These are phyloP conservation scores for Eulemur mongoz DNA, from an alignment of 2,797 vertebrate species.

Conservation along the genomic window DNA sequence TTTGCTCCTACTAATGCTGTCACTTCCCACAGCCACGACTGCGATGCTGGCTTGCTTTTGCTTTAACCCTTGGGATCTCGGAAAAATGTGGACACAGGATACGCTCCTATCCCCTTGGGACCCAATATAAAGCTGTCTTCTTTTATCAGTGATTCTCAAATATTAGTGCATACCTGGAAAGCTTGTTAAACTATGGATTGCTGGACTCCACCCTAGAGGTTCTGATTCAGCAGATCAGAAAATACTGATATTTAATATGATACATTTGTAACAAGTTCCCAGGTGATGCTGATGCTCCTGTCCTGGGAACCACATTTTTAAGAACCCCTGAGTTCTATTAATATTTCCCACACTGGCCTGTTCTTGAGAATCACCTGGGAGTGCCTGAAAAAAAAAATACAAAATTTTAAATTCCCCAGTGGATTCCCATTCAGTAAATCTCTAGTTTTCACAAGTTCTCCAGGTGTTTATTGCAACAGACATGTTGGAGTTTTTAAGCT, in stretches of 20 bases:
- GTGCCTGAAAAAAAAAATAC: background rate
- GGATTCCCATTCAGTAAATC: background rate
- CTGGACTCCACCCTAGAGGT: background rate
- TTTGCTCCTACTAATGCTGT: background rate
- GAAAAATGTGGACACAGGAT: rapidly evolving
- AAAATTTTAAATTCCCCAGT: background rate
- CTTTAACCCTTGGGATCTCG: background rate
- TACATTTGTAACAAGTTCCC: background rate
- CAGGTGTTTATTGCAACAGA: background rate
- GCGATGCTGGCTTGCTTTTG: background rate
- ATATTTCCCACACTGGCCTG: background rate
- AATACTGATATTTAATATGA: background rate
- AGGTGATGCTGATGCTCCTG: background rate
- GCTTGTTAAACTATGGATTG: background rate
- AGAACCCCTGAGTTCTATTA: background rate
- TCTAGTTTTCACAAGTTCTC: background rate
- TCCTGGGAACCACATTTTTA: background rate
- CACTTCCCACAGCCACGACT: background rate
- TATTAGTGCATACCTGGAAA: background rate
- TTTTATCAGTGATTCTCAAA: background rate
- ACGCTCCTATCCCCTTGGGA: background rate
- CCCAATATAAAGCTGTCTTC: background rate
- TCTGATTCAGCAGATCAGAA: background rate
- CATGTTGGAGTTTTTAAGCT: background rate
- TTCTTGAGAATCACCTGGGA: background rate